Evolutionary conservation across 2,797 vertebrate species (phyloP).

Genomic region (Darevskia mixta): DNA sequence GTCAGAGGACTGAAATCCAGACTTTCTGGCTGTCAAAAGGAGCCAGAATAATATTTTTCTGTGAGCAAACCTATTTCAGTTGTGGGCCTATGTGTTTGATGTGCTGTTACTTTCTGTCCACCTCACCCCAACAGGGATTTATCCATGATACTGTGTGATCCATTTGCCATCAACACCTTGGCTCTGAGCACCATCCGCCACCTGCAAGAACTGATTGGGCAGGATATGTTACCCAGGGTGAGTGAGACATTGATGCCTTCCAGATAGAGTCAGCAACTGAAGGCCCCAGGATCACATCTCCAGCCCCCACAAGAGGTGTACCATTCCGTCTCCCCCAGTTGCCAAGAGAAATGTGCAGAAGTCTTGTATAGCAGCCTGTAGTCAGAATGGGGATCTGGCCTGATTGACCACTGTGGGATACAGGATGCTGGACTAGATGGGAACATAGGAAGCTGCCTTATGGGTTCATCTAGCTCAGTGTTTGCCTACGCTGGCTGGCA

Average conservation of each 20-base stretch:
- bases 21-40: neutral
- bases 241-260: slow-evolving; percentile 52
- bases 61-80: neutral
- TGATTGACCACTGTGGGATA: neutral
- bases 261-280: neutral
- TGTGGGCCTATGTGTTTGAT: neutral
- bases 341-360: neutral
- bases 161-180: slow-evolving; percentile 96
- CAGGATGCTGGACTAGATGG: too few species aligned
- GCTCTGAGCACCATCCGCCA: slow-evolving; percentile 94
- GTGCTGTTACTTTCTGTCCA: neutral
- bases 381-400: too few species aligned
- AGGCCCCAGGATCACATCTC: too few species aligned
- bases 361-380: too few species aligned
- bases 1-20: neutral
- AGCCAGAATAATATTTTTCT: neutral
- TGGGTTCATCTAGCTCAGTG: too few species aligned
- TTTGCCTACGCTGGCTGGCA: too few species aligned
- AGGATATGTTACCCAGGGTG: slow-evolving; percentile 94
- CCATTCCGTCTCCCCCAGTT: neutral
- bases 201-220: slow-evolving; percentile 94
- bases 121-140: slow-evolving; percentile 84
- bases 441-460: too few species aligned
- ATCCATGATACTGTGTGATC: slow-evolving; percentile 98
- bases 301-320: neutral